phyloP scores from a whole-genome alignment of 2,113 vertebrate species.

The Cyphomyrus plagiostoma region DNA sequence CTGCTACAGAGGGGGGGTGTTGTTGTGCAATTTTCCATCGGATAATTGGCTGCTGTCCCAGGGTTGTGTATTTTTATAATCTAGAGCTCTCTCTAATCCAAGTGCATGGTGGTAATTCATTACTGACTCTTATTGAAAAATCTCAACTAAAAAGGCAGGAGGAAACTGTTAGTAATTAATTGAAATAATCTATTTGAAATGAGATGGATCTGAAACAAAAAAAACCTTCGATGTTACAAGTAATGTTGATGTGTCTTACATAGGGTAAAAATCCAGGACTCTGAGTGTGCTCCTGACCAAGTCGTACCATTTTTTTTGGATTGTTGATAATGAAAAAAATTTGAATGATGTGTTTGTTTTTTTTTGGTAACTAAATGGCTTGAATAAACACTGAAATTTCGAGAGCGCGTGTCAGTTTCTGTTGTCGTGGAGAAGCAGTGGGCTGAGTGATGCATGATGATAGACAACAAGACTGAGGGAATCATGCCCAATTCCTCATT shows the following conservation, averaged over 20 bases:
- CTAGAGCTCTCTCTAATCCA: constrained; percentile 5
- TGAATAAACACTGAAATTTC: neutral
- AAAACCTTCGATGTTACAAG: neutral
- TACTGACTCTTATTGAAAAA: neutral
- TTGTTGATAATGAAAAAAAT: neutral
- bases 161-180: neutral
- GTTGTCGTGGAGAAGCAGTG: neutral
- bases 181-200: neutral
- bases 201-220: neutral
- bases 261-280: neutral
- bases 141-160: neutral
- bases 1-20: neutral
- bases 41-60: neutral
- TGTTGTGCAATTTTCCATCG: neutral
- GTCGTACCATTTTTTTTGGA: neutral
- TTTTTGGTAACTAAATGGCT: neutral
- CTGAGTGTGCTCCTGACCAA: neutral
- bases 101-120: neutral
- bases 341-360: neutral
- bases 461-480: neutral
- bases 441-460: neutral
- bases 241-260: neutral
- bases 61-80: constrained; percentile 6
- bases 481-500: neutral
- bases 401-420: neutral